These are phyloP conservation scores for Gobionotothen gibberifrons DNA, from an alignment of 2,797 vertebrate species.

Conservation along the genomic window DNA sequence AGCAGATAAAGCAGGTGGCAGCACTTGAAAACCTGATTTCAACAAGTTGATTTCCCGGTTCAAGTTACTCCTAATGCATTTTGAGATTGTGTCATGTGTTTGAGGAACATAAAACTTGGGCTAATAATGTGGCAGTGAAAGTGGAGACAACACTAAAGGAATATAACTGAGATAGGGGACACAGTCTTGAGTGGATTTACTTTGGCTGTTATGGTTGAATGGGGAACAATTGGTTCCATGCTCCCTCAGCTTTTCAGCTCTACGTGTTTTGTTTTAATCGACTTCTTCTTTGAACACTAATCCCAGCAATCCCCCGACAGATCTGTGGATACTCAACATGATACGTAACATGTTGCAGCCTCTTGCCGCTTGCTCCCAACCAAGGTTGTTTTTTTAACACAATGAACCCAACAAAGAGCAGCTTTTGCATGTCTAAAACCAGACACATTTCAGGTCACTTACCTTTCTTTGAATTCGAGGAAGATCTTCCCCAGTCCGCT, in stretches of 20 bases:
- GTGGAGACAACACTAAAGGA: conserved; percentile 5
- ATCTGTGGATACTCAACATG: conserved; percentile 27
- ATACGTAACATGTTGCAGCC: not conserved
- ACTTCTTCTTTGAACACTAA: conserved; percentile 58
- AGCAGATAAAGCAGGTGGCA: not conserved
- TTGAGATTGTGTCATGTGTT: not conserved
- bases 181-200: conserved; percentile 29
- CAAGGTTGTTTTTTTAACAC: conserved; percentile 10
- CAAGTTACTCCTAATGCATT: not conserved
- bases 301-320: conserved; percentile 47
- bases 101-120: not conserved
- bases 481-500: conserved; percentile 93
- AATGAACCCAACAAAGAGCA: not conserved
- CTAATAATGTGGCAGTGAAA: not conserved
- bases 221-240: conserved; percentile 38
- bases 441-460: conserved; percentile 44
- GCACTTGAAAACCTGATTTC: not conserved
- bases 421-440: not conserved
- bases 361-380: not conserved
- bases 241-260: conserved; percentile 44
- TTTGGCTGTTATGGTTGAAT: conserved; percentile 31
- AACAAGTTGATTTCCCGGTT: not conserved
- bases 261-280: conserved; percentile 47
- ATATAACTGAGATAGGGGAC: conserved; percentile 16
- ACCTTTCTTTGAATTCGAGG: conserved; percentile 98